Evolutionary conservation across 2,797 vertebrate genomes (phyloP), one percentile per base, ranked within the genome.

Genomic region (Danio jaintianensis): DNA sequence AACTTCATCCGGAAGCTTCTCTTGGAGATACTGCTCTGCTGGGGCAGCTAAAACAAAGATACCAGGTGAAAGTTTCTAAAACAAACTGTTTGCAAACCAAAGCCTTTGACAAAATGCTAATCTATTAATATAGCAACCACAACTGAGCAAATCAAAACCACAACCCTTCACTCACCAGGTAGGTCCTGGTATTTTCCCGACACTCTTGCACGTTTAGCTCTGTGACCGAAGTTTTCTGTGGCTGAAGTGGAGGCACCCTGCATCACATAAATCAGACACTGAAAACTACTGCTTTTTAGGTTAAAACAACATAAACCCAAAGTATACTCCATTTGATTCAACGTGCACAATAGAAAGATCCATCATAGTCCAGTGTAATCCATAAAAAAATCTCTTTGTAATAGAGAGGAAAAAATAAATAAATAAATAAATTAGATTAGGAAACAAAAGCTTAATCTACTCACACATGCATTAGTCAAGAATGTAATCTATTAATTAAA

Each of bases 181-280:
- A 98, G 91, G 90, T 99, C 98, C 89, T 97, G 98, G 82, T 96
- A 96, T 93, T 98, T 99, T 89, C 98, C 98, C 85, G 97, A 98
- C 82, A 99, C 96, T 94, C 98, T 96, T 66, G 97, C 97, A 88
- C 98, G 98, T 88, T 99, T 99, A 85, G 98, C 96, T 93, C 98
- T 91, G 89, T 99, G 98, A 89, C 98, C 96, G 85, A 99, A 99
- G 88, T 98, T 97, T 90, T 99, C 98, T 92, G 97, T 99, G 88
- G 96, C 89, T 89, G 98, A 99, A 92, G 98, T 99, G 90, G 97
- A 99, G 89, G 98, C 98, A 93, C 97, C 98, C 98, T 99, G 85
- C 42, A 84, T 42, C 81, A 43, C 42, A 55, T 12, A 36, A 64
- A 76, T 67, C n/a, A 50, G 13, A 42, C 40, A 45, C 2, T 4